Evolutionary conservation across 2,797 vertebrate species (phyloP), one percentile per base, ranked within the genome.

Genomic region (Melanogrammus aeglefinus): DNA sequence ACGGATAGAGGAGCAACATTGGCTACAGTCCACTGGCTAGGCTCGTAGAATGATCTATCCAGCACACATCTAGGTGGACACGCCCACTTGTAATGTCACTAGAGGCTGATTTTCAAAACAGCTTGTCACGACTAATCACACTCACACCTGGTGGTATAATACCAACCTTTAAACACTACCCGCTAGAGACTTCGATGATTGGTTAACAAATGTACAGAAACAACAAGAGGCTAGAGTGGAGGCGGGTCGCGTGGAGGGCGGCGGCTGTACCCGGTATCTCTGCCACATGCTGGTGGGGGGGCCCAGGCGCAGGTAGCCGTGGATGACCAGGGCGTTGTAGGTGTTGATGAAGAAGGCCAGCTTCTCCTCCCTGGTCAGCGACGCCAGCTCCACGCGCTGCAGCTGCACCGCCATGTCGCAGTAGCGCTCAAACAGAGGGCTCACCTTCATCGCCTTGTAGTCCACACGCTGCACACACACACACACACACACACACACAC

Each of bases 301-400:
- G 29, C 95, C 94, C 18, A 95, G 77, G 33, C 89, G 90, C 1
- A 96, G 88, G 83, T 89, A 91, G 4, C 95, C 95, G 2, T 96
- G 95, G 83, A 96, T 95, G 86, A 95, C 94, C 84, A 95, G 85
- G 69, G 93, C 92, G 3, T 96, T 96, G 89, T 96, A 95, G 87
- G 93, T 90, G 86, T 96, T 96, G 85, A 96, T 95, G 83, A 96
- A 95, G 89, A 96, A 95, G 84, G 95, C 94, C 83, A 96, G 91
- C 83, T 93, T 96, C 86, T 95, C 94, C 79, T 95, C 93, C 0
- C 92, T 88, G 82, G 87, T 94, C 81, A 96, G 88, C 0, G 92
- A 90, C 1, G 89, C 89, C 77, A 95, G 88, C 84, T 96, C 90
- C 80, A 94, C 88, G 41, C 90, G 87, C 91, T 96, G 95, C 75